Evolutionary conservation across 2,113 vertebrate species (phyloP), one percentile per base, ranked within the genome.

Genomic region (Misgurnus anguillicaudatus): DNA sequence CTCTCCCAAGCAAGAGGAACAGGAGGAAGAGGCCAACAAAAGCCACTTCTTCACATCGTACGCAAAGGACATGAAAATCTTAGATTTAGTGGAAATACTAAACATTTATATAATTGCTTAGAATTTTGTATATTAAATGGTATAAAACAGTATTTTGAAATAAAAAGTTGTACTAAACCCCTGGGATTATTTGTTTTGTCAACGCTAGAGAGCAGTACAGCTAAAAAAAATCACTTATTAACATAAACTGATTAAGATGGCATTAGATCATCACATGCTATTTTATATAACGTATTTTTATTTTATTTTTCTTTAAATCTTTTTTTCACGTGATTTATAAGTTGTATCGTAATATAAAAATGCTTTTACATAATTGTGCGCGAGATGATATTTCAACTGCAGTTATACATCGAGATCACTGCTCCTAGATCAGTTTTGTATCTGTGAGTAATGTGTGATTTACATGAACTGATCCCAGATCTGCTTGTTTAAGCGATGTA

Each of bases 201-300:
- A 57, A 61, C 81, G 75, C 62, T 47, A 79, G 81, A 82, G 81
- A 76, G 76, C 69, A 45, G 55, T 61, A 63, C 10, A 71, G 9
- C 8, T 65, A 21, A 41, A 9, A 16, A 58, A 38, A n/a, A 48
- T n/a, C 7, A 8, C 14, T 2, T 57, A 2, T 3, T 6, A 51
- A 7, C 17, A 19, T 6, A 16, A 53, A 6, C 13, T 31, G 24
- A 31, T 31, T 31, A 31, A 31, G 24, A 31, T 31, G 24, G 16
- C 16, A 53, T 6, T 5, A 53, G 11, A 53, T 53, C 42, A 8
- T 31, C 24, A 1, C 24, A 31, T 31, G 24, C 24, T 3, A 31
- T 31, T 31, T 31, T 31, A 31, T 2, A 31, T 31, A 31, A 31
- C 24, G 24, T 31, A 31, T 31, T 31, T 31, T 31, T 31, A 31